These are phyloP conservation scores for Luehdorfia chinensis DNA, from an alignment of 1,140 invertebrate genomes.

Conservation along the genomic window DNA sequence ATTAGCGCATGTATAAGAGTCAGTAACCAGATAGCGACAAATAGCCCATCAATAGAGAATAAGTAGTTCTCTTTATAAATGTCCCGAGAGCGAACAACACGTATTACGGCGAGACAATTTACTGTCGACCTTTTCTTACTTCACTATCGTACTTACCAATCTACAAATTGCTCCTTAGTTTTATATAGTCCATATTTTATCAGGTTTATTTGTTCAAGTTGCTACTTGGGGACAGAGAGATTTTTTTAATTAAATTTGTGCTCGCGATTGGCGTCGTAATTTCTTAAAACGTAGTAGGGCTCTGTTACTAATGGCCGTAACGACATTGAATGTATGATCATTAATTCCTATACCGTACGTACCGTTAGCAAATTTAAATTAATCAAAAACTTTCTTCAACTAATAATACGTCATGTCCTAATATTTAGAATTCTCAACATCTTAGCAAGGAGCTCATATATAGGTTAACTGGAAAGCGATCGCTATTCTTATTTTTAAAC, in stretches of 20 bases:
- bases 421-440: no score
- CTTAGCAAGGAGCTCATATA: no score
- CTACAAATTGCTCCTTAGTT: conserved; percentile 27
- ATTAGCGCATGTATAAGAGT: conserved; percentile 15
- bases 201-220: conserved; percentile 10
- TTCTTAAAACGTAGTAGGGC: conserved; percentile 22
- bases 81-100: conserved; percentile 29
- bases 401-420: no score
- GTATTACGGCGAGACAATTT: conserved; percentile 36
- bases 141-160: conserved; percentile 27
- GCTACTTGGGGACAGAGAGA: conserved; percentile 15
- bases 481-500: no score
- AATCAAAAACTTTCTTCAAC: no score
- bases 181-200: conserved; percentile 10
- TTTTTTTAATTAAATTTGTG: conserved; percentile 26
- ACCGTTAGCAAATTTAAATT: no score
- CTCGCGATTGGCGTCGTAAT: conserved; percentile 20
- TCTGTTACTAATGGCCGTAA: conserved; percentile 19
- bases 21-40: conserved; percentile 28
- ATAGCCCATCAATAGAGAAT: conserved; percentile 36
- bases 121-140: conserved; percentile 27
- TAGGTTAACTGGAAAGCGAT: no score
- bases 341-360: no score
- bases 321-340: no score
- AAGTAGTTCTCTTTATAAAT: conserved; percentile 36